Evolutionary conservation across 1,140 invertebrate genomes (phyloP).

Genomic region (Heliconius melpomene): DNA sequence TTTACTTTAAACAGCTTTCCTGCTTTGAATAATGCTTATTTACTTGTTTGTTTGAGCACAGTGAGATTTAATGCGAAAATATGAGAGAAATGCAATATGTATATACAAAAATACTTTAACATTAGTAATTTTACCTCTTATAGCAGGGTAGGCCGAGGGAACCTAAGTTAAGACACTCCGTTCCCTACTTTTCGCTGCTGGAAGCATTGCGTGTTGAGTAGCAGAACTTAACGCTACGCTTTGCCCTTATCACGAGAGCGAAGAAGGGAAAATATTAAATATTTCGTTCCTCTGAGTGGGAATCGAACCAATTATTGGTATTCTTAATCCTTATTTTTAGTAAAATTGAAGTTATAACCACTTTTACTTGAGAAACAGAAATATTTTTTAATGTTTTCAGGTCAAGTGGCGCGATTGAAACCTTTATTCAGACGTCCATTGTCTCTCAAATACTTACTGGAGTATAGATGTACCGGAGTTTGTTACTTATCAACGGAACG

Average conservation of each 20-base stretch:
- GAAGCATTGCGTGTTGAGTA: no score
- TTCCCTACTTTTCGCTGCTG: no score
- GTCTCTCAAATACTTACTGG: background rate
- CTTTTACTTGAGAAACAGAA: background rate
- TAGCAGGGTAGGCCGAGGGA: no score
- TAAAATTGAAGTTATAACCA: background rate
- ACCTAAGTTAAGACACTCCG: no score
- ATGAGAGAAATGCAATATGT: no score
- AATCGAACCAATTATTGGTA: no score
- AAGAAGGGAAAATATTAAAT: no score
- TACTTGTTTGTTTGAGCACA: background rate
- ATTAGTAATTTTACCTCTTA: no score
- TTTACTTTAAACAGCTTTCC: background rate
- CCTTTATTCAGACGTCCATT: background rate
- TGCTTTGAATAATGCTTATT: background rate
- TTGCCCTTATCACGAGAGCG: no score
- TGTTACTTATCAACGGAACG: background rate
- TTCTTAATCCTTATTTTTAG: background rate
- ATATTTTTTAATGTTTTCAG: slow-evolving; percentile 11
- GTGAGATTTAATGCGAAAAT: background rate
- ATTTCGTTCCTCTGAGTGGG: no score
- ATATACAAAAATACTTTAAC: no score
- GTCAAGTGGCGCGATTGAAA: slow-evolving; percentile 8
- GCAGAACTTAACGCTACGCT: no score
- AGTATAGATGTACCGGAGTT: background rate